Evolutionary conservation across 2,113 vertebrate species (phyloP).

Genomic region (Alouatta palliata): DNA sequence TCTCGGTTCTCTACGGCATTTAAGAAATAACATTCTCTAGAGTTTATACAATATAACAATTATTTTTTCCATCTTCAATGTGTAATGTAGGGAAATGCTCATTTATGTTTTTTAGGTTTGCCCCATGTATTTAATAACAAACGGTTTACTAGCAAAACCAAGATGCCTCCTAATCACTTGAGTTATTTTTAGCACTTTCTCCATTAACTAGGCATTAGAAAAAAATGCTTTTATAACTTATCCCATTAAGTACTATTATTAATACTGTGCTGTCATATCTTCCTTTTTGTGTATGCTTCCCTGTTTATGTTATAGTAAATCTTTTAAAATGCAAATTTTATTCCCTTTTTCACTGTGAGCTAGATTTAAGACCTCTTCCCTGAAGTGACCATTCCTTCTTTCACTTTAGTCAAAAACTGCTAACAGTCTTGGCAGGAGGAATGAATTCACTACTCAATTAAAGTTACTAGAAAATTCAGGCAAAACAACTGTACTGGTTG

Average conservation of each 20-base stretch:
- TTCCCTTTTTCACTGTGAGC: neutral
- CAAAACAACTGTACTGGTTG: neutral
- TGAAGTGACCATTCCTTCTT: neutral
- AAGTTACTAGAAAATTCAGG: slow-evolving; percentile 3
- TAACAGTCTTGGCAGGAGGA: neutral
- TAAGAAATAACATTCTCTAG: slow-evolving; percentile 13
- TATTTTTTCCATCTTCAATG: neutral
- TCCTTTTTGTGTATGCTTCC: neutral
- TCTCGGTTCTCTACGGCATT: neutral
- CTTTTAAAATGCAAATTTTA: slow-evolving; percentile 31
- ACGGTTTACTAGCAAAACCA: neutral
- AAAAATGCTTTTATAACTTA: slow-evolving; percentile 14
- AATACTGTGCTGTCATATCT: neutral
- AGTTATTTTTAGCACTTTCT: slow-evolving; percentile 32
- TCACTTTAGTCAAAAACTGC: neutral
- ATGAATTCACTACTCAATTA: slow-evolving; percentile 37
- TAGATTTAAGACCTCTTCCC: slow-evolving; percentile 24
- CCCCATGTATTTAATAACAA: neutral
- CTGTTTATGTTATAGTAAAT: slow-evolving; percentile 36
- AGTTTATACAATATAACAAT: neutral
- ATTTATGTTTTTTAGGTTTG: neutral
- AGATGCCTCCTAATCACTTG: slow-evolving; percentile 7
- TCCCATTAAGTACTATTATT: neutral
- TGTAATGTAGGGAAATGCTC: neutral
- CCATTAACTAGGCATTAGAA: slow-evolving; percentile 19